Evolutionary conservation across 2,888 invertebrate species (phyloP), one percentile per base, ranked within the genome.

Genomic region (Pheosia gnoma): DNA sequence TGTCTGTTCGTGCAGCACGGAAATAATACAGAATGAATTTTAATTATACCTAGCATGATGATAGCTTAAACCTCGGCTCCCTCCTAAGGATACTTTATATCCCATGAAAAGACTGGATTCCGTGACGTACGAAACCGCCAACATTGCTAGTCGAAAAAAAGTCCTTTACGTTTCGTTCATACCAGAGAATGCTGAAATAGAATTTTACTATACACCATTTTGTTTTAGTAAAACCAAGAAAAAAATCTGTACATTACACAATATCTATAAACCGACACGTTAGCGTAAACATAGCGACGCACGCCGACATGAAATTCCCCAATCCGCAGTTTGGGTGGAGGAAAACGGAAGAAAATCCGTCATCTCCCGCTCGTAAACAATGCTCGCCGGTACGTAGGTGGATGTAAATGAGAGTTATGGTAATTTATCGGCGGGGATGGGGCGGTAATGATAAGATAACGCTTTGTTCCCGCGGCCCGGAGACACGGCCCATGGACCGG

Each of bases 331-430:
- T 75, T 68, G 74, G 72, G 74, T 74, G 76, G 75, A 74, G 80
- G 75, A 86, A 84, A 90, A 81, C 91, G 92, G 92, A 92, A 93
- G 93, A 90, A 91, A 90, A 90, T 91, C 87, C 86, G 90, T 93
- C 93, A 92, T 90, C 86, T 88, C 85, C 82, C 83, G 85, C 79
- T 83, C 89, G 84, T 90, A 91, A 91, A 91, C 90, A 91, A 90
- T 84, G 86, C 84, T 76, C 80, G 83, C 77, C 79, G 82, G 82
- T 81, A 81, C 80, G 86, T 85, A 83, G 84, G 86, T 88, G 88
- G 88, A 93, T 91, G 90, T 86, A 89, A 91, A 93, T 93, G 88
- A 88, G 88, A 86, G 89, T 87, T 89, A 90, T 90, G 91, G 86
- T 90, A 93, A 93, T 92, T 88, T 83, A 91, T 89, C 79, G 86